Evolutionary conservation across 2,113 vertebrate species (phyloP).

Genomic region (Lipophrys pholis): DNA sequence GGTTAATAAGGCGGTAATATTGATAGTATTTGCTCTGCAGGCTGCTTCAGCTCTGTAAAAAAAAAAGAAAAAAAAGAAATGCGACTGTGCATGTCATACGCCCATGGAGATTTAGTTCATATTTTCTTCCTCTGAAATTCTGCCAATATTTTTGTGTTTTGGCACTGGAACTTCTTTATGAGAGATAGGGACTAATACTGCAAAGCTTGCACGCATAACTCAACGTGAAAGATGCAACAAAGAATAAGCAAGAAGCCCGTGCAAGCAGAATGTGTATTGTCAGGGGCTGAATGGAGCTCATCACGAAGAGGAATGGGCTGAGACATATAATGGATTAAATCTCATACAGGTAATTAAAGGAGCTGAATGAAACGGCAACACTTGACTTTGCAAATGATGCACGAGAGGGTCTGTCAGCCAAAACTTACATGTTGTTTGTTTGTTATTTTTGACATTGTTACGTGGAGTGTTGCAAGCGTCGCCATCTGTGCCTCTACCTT

Average conservation of each 20-base stretch:
- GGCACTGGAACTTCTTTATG: neutral
- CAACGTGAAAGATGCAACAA: slow-evolving; percentile 5
- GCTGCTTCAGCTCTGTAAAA: slow-evolving; percentile 13
- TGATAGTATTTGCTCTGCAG: slow-evolving; percentile 36
- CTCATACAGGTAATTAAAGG: slow-evolving; percentile 83
- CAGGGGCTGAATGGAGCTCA: slow-evolving; percentile 74
- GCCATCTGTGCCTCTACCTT: slow-evolving; percentile 41
- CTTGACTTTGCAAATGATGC: slow-evolving; percentile 25
- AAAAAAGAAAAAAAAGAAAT: neutral
- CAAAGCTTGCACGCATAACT: neutral
- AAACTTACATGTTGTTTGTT: slow-evolving; percentile 51
- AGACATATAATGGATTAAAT: slow-evolving; percentile 79
- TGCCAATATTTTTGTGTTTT: neutral
- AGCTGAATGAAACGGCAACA: slow-evolving; percentile 65
- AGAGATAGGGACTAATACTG: neutral
- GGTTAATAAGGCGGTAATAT: slow-evolving; percentile 19
- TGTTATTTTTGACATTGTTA: slow-evolving; percentile 53
- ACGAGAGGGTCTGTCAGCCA: slow-evolving; percentile 48
- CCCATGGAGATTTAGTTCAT: neutral
- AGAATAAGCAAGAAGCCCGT: slow-evolving; percentile 31
- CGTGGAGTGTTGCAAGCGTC: slow-evolving; percentile 53
- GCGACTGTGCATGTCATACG: slow-evolving; percentile 10
- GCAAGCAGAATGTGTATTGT: slow-evolving; percentile 63
- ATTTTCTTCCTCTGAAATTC: neutral
- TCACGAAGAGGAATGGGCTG: slow-evolving; percentile 80